Evolutionary conservation across 2,797 vertebrate genomes (phyloP), one percentile per base, ranked within the genome.

Genomic region (Chromobotia macracanthus): DNA sequence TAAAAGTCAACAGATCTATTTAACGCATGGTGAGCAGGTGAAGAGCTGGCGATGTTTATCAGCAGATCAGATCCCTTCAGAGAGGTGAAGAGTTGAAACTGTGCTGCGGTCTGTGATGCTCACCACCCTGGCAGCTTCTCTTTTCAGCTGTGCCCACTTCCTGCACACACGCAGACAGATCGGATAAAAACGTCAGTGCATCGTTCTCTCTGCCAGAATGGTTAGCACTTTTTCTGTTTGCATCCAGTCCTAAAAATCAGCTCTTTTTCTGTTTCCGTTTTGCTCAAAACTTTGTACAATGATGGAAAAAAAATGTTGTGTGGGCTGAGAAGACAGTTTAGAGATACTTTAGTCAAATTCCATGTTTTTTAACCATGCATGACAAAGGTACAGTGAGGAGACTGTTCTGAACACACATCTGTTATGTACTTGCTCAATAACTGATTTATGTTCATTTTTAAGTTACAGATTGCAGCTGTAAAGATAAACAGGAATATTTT

Each of bases 11-110:
- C 10, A 48, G 13, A 50, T 63, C 7, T 35, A 44, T 44, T 10
- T 10, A 21, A 50, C 10, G 18, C 18, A 48, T 15, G 15, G 16
- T 48, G 19, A 44, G 9, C 25, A 51, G 31, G 35, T 74, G 44
- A 67, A 66, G 58, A 56, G 9, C 63, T 23, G 68, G 50, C 50
- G 18, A 61, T 65, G 25, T 81, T 75, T n/a, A 48, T 67, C 58
- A 63, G 25, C 65, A 71, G 81, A 35, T 72, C 66, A n/a, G n/a
- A n/a, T 41, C 79, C 75, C 12, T 74, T 50, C 31, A 79, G 31
- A 66, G 66, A 48, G 92, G 91, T 93, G 89, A 94, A 92, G 91
- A 92, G 93, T 91, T 93, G 82, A 92, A 41, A 3, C 68, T 89
- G 86, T 87, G 87, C 85, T 92, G 92, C 84, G 92, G 92, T 92